Conservation (phyloP, 2,888 invertebrate species). For the Meandrusa payeni region DNA sequence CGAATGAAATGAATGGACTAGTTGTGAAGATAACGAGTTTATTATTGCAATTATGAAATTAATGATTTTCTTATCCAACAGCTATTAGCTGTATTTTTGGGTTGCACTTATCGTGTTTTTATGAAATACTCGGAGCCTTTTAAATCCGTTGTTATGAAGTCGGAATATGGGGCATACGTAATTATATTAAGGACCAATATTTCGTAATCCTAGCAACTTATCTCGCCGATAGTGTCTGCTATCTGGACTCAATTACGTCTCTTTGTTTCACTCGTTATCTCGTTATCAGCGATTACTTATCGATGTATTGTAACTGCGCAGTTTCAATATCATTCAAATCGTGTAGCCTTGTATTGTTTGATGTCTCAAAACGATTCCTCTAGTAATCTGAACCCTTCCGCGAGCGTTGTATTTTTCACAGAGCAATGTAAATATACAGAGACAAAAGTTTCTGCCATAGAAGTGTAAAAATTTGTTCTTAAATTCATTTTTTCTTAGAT, state of each 20-base stretch:
- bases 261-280: conserved; percentile 39
- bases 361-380: not conserved
- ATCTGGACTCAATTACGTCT: conserved; percentile 46
- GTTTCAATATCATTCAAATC: conserved; percentile 29
- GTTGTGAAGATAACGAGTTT: too few species aligned
- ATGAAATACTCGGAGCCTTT: not conserved
- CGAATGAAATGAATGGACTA: too few species aligned
- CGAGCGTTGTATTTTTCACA: too few species aligned
- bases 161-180: conserved; percentile 16
- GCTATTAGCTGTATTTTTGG: too few species aligned
- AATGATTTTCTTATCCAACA: too few species aligned
- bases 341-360: conserved; percentile 1
- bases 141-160: not conserved
- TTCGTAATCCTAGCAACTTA: conserved; percentile 36
- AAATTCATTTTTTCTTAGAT: too few species aligned
- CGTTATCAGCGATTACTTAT: conserved; percentile 37
- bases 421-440: too few species aligned
- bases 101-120: conserved; percentile 1
- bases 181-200: conserved; percentile 24
- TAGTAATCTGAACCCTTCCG: not conserved
- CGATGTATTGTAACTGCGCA: conserved; percentile 47
- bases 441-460: too few species aligned
- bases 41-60: too few species aligned
- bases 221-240: conserved; percentile 35
- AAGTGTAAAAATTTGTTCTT: too few species aligned